A percentile compares a stretch with the other conserved stretches of the same genome.
These are phyloP conservation scores for Habropoda laboriosa DNA, from an alignment of 1,140 invertebrate species.

Conservation along the genomic window DNA sequence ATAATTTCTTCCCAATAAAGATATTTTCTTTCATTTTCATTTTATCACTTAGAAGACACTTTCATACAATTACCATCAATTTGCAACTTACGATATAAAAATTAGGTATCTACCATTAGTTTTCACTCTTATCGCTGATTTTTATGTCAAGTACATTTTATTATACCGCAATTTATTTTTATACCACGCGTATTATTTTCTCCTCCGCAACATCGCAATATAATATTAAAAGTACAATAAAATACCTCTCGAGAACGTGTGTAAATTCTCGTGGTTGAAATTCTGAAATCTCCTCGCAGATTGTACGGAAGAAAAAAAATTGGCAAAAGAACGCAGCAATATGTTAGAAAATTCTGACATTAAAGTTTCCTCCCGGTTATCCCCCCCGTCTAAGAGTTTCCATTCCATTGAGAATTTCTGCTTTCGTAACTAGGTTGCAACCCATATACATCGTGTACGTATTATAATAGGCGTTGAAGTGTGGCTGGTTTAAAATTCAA, in stretches of 20 bases:
- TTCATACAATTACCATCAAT: too few species aligned
- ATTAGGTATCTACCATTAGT: too few species aligned
- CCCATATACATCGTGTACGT: slow-evolving; percentile 25
- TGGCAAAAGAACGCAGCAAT: too few species aligned
- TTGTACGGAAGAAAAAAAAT: neutral
- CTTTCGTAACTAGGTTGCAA: slow-evolving; percentile 36
- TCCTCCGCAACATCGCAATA: neutral
- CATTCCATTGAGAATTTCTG: neutral
- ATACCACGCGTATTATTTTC: too few species aligned
- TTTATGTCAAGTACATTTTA: too few species aligned
- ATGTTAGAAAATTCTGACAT: neutral
- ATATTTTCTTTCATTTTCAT: too few species aligned
- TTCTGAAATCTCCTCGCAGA: neutral
- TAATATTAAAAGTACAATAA: neutral
- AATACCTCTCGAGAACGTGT: too few species aligned
- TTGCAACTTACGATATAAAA: too few species aligned
- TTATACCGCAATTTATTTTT: too few species aligned
- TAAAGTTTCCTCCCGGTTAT: neutral
- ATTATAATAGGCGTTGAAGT: slow-evolving; percentile 41
- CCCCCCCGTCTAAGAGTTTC: neutral
- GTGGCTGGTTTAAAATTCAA: slow-evolving; percentile 42
- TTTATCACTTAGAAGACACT: too few species aligned
- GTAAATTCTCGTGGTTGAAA: neutral
- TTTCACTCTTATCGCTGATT: too few species aligned
- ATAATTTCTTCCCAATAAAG: too few species aligned